Evolutionary conservation across 2,113 vertebrate species (phyloP).

Genomic region (Paralichthys olivaceus): DNA sequence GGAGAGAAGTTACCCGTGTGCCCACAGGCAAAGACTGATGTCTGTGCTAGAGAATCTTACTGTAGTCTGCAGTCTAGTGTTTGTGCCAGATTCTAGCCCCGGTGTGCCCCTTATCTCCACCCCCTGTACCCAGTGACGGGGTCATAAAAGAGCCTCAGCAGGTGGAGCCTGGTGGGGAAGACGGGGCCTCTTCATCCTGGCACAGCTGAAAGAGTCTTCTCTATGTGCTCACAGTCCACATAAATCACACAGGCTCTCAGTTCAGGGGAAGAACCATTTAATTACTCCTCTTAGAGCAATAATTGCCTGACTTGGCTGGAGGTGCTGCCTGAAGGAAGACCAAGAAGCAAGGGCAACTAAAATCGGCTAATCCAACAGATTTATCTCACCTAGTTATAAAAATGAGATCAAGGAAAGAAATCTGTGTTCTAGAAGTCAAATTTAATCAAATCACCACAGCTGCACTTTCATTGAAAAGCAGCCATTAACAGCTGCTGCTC

Average conservation of each 20-base stretch:
- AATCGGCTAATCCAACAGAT: slow-evolving; percentile 14
- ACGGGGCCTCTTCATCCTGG: slow-evolving; percentile 41
- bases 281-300: slow-evolving; percentile 74
- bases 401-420: neutral
- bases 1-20: slow-evolving; percentile 56
- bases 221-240: slow-evolving; percentile 44
- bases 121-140: slow-evolving; percentile 61
- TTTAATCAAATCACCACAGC: slow-evolving; percentile 11
- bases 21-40: slow-evolving; percentile 51
- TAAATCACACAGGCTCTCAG: slow-evolving; percentile 65
- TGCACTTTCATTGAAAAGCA: slow-evolving; percentile 2
- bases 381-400: neutral
- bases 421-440: neutral
- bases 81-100: slow-evolving; percentile 51
- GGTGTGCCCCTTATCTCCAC: slow-evolving; percentile 39
- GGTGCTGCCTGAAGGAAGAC: slow-evolving; percentile 47
- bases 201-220: slow-evolving; percentile 56
- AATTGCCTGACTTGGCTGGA: slow-evolving; percentile 66
- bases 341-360: slow-evolving; percentile 28
- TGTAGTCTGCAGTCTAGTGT: slow-evolving; percentile 37
- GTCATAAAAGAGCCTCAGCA: slow-evolving; percentile 64
- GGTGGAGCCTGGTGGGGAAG: slow-evolving; percentile 40
- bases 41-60: slow-evolving; percentile 60
- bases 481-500: slow-evolving; percentile 21
- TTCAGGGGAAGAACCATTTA: slow-evolving; percentile 68